Percentiles rank a stretch among this genome's conserved stretches.
Evolutionary conservation across 2,113 vertebrate genomes (phyloP).

Genomic region (Cyprinodon brontotheroides): DNA sequence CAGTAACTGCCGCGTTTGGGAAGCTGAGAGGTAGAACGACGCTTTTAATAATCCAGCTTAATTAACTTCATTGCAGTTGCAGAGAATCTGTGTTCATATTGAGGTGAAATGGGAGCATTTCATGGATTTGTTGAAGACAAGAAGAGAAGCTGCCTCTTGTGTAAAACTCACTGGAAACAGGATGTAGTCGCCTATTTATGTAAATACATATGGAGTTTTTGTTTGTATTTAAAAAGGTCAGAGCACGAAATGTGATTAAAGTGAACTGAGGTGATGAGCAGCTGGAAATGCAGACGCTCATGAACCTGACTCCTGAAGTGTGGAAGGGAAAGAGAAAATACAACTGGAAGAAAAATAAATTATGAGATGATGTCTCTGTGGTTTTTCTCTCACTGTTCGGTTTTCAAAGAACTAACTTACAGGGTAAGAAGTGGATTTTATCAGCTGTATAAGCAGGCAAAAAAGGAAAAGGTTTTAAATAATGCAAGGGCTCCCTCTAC

Average conservation of each 20-base stretch:
- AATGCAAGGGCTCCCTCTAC: conserved; percentile 64
- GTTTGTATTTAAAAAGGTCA: conserved; percentile 78
- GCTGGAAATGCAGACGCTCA: conserved; percentile 39
- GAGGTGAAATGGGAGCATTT: conserved; percentile 83
- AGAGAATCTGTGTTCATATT: conserved; percentile 83
- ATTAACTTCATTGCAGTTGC: conserved; percentile 86
- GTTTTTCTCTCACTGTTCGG: conserved; percentile 16
- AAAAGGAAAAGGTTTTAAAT: neutral
- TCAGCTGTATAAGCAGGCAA: neutral
- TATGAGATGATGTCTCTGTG: conserved; percentile 20
- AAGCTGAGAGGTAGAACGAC: conserved; percentile 18
- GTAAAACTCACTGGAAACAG: conserved; percentile 83
- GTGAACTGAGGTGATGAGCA: conserved; percentile 58
- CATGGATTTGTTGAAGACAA: conserved; percentile 74
- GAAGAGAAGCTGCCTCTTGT: conserved; percentile 78
- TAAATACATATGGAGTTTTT: conserved; percentile 72
- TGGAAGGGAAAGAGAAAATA: conserved; percentile 70
- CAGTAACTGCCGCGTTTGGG: conserved; percentile 9
- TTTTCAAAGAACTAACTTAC: neutral
- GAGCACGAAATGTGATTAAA: conserved; percentile 57
- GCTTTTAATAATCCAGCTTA: conserved; percentile 70
- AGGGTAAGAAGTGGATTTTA: neutral
- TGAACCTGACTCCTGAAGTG: conserved; percentile 56
- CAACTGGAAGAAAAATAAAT: conserved; percentile 80
- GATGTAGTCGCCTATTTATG: conserved; percentile 82